A percentile compares a stretch with the other conserved stretches of the same genome.
Conservation (phyloP, 37 sponge, comb jelly and placozoan species). For the Corticium candelabrum region DNA sequence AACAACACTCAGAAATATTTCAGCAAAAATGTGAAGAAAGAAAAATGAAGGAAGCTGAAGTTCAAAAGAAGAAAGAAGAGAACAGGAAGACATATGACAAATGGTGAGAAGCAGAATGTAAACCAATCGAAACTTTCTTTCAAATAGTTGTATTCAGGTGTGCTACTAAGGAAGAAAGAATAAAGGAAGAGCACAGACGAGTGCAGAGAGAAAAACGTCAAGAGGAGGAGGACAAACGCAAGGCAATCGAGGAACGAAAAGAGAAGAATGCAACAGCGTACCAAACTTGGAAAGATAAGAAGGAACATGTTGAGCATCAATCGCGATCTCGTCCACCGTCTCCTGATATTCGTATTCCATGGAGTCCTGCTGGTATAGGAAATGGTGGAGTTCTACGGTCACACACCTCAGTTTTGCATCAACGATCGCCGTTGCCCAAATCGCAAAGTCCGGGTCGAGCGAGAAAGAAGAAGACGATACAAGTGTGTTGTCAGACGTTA, state of each 20-base stretch:
- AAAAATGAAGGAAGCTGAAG: slow-evolving; percentile 7
- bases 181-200: slow-evolving; percentile 7
- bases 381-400: background rate
- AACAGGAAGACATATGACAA: background rate
- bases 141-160: background rate
- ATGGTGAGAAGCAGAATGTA: background rate
- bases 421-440: background rate
- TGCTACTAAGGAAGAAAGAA: background rate
- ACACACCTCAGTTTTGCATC: background rate
- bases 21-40: slow-evolving; percentile 33
- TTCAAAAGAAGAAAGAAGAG: background rate
- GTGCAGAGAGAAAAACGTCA: too few relatives aligned
- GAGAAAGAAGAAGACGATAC: slow-evolving; percentile 30
- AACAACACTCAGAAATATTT: slow-evolving; percentile 23
- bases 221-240: too few relatives aligned
- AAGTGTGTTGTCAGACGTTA: slow-evolving; percentile 74
- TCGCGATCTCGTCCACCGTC: background rate
- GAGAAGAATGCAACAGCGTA: background rate
- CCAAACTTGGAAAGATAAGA: background rate
- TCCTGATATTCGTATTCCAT: slow-evolving; percentile 10
- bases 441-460: background rate
- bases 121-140: background rate
- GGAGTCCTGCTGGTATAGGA: slow-evolving; percentile 51
- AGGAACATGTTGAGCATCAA: background rate
- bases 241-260: too few relatives aligned